Base-by-base conservation (phyloP, 2,888 invertebrate species). In the Magallana nippona region DNA sequence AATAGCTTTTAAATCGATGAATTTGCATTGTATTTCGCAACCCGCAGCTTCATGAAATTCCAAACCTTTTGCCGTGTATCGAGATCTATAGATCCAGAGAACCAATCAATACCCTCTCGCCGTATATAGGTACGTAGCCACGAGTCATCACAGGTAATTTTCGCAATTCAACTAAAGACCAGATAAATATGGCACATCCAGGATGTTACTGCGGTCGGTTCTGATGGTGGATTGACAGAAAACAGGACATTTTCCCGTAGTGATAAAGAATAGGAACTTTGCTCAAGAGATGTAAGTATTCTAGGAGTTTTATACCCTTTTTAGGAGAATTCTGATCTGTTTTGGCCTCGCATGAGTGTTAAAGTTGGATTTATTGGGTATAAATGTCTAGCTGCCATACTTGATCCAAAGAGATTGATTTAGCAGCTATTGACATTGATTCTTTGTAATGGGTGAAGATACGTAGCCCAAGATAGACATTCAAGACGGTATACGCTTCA, bases 141-240 rank as follows among this genome's bases (percentile, higher is more conserved):
- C 71, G 15, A 27, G 63, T 63, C 19, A 63, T 63, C 63, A 13
- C 63, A 19, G 63, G 22, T 63, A 71, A 71, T 71, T 71, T 71
- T 71, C 71, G 32, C 71, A 32, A 11, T 71, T 71, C 71, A 71
- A 15, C 71, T 71, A 27, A 71, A 71, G 11, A 71, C 71, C 71
- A 27, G 71, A 32, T 71, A 71, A 71, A 71, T 22, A 27, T 27
- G 15, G 13, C 15, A 13, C 17, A 71, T 71, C 2, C 27, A 27
- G 63, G 8, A 22, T 22, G 63, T 8, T 71, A 32, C 71, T 10
- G n/a, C 60, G n/a, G 17, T 60, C 32, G 71, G 3, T 71, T 32
- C 2, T 15, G 71, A 71, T 71, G 27, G 15, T 10, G 27, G 71
- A 71, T 71, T 27, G 27, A 71, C 22, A 10, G 15, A 71, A 15